Evolutionary conservation across 2,113 vertebrate genomes (phyloP), one percentile per base, ranked within the genome.

Genomic region (Bufo gargarizans): DNA sequence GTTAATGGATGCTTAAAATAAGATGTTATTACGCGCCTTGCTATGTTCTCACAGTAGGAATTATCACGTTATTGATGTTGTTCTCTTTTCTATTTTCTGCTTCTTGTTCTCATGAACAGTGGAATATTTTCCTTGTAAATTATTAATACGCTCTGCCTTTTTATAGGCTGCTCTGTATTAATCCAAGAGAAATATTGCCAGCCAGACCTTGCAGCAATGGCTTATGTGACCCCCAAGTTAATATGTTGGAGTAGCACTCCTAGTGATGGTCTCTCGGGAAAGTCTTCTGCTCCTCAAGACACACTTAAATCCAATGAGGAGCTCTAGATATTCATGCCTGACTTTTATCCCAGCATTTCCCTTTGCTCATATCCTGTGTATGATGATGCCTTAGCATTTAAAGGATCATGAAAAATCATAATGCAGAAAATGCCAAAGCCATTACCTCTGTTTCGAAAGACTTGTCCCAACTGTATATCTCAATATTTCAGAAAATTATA

Each of bases 1-100:
- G 93, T 95, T 94, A 95, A 95, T 94, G 93, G 94, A 95, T 89
- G 91, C 95, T 94, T 92, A 93, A 93, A 94, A 95, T 94, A 93
- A 95, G 94, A 89, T 89, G 71, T 95, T 94, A 94, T 95, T 93
- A 93, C 92, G 91, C 91, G 92, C 93, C 94, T 95, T 93, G 94
- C 92, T 77, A 91, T 87, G 63, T 53, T 13, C 92, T 94, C 93
- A 89, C 94, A 93, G 95, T 91, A 65, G 86, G 91, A 93, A 92
- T 92, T 92, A 93, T 91, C 93, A 94, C 91, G 53, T 95, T 95
- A 95, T 91, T 90, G 93, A 94, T 91, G 89, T 91, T 90, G 87
- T 78, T 77, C 74, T 89, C 49, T 89, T 84, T 89, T 84, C 87
- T 69, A 84, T 78, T 89, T 84, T 89, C 87, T 84, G 87, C 72